Base-by-base conservation (phyloP, 2,888 invertebrate genomes). In the Protodeltote pygarga region DNA sequence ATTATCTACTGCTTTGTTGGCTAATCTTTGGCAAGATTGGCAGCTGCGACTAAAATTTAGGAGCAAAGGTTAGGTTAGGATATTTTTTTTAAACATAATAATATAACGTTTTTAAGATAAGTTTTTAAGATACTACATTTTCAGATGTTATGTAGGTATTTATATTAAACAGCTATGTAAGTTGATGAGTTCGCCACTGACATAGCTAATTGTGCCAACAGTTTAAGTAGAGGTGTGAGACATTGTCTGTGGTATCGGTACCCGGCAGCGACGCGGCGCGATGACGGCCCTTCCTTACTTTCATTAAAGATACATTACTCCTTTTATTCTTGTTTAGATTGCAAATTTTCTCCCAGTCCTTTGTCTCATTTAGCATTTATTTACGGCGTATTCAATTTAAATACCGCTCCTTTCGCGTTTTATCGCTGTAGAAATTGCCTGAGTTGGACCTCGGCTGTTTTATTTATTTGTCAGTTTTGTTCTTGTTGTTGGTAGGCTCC, bases 301-400 rank as follows among this genome's bases (percentile, higher is more conserved):
- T 85, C 83, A 87, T 88, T 86, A 85, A 83, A 84, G 81, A 85
- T 79, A 86, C 85, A 83, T 87, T 83, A 83, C 84, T 82, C 83
- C 80, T 83, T 87, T 86, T 86, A 83, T 83, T 84, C 83, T 80
- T 85, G 83, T 87, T 88, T 85, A 83, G 83, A 83, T 83, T 83
- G 85, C 79, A 81, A 83, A 86, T 84, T 83, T 77, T 84, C 83
- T 81, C 80, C 70, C 82, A 85, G 83, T 84, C 84, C 84, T 88
- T 89, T 89, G 89, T 90, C 87, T 89, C 87, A 85, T 88, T 89
- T 87, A 87, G 79, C 82, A 86, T 89, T 88, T 89, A 89, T 89
- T 89, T 87, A 89, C 87, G 86, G 83, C 81, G 84, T 83, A 84
- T 88, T 88, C 88, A 87, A 89, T 89, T 89, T 87, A 88, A 89